Conservation (phyloP, 2,797 vertebrate species). For the Clamator glandarius region DNA sequence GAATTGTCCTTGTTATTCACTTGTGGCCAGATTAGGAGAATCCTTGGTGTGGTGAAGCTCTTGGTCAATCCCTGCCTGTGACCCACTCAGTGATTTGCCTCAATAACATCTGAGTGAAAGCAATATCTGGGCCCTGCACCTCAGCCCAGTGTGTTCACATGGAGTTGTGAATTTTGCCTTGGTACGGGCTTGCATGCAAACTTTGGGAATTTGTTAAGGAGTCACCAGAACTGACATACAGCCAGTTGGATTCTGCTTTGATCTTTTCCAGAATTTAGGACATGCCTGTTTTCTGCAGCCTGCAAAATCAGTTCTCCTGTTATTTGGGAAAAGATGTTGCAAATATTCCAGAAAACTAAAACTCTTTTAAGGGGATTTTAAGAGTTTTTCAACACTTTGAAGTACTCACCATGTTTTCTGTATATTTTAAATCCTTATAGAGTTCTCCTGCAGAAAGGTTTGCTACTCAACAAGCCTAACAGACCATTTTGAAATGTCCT, state of each 20-base stretch:
- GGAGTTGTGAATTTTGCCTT: neutral
- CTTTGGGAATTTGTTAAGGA: neutral
- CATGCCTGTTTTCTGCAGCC: neutral
- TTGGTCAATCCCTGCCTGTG: neutral
- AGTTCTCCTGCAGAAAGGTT: neutral
- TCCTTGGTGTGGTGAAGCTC: neutral
- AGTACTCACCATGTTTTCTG: neutral
- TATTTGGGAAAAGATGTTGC: neutral
- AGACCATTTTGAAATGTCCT: neutral
- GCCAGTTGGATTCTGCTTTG: neutral
- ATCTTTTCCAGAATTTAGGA: neutral
- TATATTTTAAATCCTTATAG: neutral
- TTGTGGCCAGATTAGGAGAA: neutral
- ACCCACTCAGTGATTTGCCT: neutral
- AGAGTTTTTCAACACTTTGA: neutral
- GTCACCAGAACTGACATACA: neutral
- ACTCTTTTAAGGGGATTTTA: neutral
- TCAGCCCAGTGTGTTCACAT: rapidly evolving
- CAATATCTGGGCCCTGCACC: neutral
- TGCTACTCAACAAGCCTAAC: neutral
- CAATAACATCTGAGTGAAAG: neutral
- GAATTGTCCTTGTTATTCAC: neutral
- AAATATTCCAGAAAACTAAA: neutral
- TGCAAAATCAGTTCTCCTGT: neutral
- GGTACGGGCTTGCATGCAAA: neutral